Base-by-base conservation (phyloP, 2,113 vertebrate genomes). In the Carassius auratus region DNA sequence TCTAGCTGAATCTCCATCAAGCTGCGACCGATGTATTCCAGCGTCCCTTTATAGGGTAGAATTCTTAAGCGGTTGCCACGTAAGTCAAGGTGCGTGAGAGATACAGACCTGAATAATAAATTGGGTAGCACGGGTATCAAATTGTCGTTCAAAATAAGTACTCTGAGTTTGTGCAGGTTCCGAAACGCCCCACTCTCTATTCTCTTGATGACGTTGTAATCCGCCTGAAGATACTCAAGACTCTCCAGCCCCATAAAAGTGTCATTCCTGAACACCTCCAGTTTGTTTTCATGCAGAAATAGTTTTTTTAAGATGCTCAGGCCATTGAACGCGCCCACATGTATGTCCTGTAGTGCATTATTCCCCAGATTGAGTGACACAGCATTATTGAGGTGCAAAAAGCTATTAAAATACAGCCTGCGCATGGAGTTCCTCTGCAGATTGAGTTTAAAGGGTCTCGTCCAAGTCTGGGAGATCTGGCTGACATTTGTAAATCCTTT, bases 401-500 rank as follows among this genome's bases (percentile, higher is more conserved):
- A 99, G 94, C 97, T 98, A 93, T 99, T 99, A 88, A 98, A 97
- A 90, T 99, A 99, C 90, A 99, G 95, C 95, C 97, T 98, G 94
- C 98, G 96, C 97, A 99, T 98, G 45, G 97, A 98, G 94, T 99
- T 99, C 92, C 97, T 97, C 92, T 99, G 97, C 91, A 99, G 94
- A 89, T 99, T 99, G 87, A 99, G 97, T 94, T 99, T 99, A 94
- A 99, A 99, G 88, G 98, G 98, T 93, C 97, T 96, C n/a, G 95
- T 97, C 97, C 97, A 99, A 10, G 96, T 97, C 92, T 99, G 97
- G 8, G 96, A 96, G 90, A 99, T 97, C 94, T 99, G 98, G 90
- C 98, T 99, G 94, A 99, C 96, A 95, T 99, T 99, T 97, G 98
- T 99, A 99, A 99, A 99, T 98, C 98, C 98, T 93, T 99, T 99